Percentiles rank a stretch among this genome's conserved stretches.
These are phyloP conservation scores for Pipistrellus pygmaeus DNA, from an alignment of 2,797 vertebrate species.

Conservation along the genomic window DNA sequence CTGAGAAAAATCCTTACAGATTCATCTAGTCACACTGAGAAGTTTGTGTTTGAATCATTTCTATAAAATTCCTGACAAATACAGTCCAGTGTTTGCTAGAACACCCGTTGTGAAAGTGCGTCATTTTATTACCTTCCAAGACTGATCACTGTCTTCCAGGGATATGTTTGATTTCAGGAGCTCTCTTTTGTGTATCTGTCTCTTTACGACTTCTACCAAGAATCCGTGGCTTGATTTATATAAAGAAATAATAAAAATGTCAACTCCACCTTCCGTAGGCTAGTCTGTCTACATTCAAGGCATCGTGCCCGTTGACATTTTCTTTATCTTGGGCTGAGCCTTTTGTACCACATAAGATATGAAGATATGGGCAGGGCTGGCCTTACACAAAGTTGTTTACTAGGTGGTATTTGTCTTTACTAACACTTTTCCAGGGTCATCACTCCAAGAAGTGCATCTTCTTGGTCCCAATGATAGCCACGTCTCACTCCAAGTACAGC, in stretches of 20 bases:
- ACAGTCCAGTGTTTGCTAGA: background rate
- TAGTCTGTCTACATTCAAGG: background rate
- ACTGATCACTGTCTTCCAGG: background rate
- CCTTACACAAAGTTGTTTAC: conserved; percentile 5
- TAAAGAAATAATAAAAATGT: background rate
- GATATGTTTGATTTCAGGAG: background rate
- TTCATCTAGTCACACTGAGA: background rate
- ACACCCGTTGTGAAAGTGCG: background rate
- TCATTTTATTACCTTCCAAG: background rate
- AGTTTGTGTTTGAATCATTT: background rate
- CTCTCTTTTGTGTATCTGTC: background rate
- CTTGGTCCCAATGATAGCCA: background rate
- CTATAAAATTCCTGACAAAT: background rate
- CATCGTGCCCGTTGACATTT: background rate
- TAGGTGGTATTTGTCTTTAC: background rate
- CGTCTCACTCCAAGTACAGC: background rate
- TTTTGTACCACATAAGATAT: background rate
- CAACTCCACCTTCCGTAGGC: background rate
- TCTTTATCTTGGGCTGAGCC: background rate
- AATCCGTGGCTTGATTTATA: background rate
- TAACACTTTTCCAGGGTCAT: background rate
- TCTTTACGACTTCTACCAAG: background rate
- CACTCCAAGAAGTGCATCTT: background rate
- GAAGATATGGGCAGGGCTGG: background rate
- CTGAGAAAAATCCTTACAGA: background rate